Conservation (phyloP, 2,888 invertebrate species). For the Phaonia tiefii region DNA sequence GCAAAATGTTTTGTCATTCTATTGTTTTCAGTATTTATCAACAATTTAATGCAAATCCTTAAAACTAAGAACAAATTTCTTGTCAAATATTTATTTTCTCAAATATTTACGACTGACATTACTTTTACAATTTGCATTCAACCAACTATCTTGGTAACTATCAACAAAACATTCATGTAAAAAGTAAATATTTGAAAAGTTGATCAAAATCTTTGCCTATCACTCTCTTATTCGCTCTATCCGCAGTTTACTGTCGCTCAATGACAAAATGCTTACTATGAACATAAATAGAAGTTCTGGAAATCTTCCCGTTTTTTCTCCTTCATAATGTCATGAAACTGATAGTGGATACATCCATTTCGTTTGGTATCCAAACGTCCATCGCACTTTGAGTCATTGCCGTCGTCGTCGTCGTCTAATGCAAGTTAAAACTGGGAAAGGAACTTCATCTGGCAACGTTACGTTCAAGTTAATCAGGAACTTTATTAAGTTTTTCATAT, state of each 20-base stretch:
- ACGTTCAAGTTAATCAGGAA: conserved; percentile 33
- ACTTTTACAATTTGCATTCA: background rate
- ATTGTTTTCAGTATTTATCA: no score
- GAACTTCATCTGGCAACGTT: conserved; percentile 19
- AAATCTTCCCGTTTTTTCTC: background rate
- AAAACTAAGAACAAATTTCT: no score
- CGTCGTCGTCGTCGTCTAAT: no score
- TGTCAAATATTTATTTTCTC: background rate
- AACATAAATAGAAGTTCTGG: background rate
- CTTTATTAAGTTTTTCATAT: conserved; percentile 16
- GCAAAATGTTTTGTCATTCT: no score
- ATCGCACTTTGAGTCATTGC: no score
- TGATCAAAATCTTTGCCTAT: background rate
- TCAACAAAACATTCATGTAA: background rate
- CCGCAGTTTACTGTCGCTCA: no score
- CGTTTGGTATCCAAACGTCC: background rate
- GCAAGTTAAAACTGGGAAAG: background rate
- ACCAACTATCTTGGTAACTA: background rate
- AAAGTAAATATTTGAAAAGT: background rate
- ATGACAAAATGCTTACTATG: no score
- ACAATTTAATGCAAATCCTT: no score
- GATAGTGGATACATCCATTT: background rate
- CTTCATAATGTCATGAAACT: background rate
- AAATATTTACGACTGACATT: background rate
- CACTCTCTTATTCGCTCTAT: no score